These are phyloP conservation scores for Phrynocephalus versicolor DNA, from an alignment of 2,113 vertebrate genomes.

Conservation along the genomic window DNA sequence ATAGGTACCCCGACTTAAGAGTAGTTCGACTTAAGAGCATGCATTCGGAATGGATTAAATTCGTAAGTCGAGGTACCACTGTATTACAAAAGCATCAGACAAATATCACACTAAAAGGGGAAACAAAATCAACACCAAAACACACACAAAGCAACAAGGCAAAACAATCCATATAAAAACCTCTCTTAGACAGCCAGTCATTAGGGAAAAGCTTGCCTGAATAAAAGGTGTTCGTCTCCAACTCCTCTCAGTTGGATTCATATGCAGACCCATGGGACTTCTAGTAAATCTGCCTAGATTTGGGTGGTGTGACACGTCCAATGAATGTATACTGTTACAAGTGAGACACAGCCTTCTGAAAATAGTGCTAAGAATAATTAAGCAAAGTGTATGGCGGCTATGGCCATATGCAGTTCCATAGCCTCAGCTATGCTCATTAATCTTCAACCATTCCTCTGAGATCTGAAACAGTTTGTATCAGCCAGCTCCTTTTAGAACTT, in stretches of 20 bases:
- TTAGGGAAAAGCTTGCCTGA: too few species aligned
- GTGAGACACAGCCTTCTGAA: conserved; percentile 33
- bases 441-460: conserved; percentile 7
- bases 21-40: too few species aligned
- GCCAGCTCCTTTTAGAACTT: conserved; percentile 22
- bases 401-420: background rate
- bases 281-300: background rate
- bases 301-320: background rate
- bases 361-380: conserved; percentile 43
- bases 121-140: too few species aligned
- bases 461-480: conserved; percentile 2
- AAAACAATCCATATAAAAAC: too few species aligned
- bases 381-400: conserved; percentile 27
- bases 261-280: background rate
- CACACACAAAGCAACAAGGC: too few species aligned
- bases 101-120: too few species aligned
- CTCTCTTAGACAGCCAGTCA: too few species aligned
- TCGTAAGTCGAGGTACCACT: too few species aligned
- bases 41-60: too few species aligned
- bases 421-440: conserved; percentile 3
- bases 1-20: too few species aligned
- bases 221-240: background rate
- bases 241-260: background rate
- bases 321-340: background rate
- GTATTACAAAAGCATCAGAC: too few species aligned